Base-by-base conservation (phyloP, 2,113 vertebrate genomes). In the Maccullochella peelii region DNA sequence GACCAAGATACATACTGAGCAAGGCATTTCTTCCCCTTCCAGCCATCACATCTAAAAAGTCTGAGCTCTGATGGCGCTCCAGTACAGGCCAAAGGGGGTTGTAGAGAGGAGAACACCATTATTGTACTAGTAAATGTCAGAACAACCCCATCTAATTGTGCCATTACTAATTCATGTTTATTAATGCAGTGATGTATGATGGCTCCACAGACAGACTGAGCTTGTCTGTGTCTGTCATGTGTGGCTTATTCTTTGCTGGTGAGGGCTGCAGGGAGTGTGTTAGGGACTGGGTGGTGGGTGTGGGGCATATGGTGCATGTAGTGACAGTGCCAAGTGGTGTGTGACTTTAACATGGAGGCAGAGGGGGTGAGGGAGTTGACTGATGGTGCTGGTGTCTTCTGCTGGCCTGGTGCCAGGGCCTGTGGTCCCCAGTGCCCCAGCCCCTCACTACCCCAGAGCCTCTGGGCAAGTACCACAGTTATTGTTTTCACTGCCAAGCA, bases 401-500 rank as follows among this genome's bases (percentile, higher is more conserved):
- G 74, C 86, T 95, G 95, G 95, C 94, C 85, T 59, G 0, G 54
- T 94, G 96, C 96, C 96, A 96, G 89, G 90, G 77, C 88, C 85
- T 88, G 57, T 49, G 63, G 92, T 91, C 94, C 93, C 94, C 89
- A 67, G 86, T 80, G 89, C 84, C 91, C 83, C 77, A 81, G 79
- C 88, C 84, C 73, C 77, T 84, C 71, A 50, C 83, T 82, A 85
- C 91, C 84, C 71, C 76, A 63, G 90, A 89, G 92, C 95, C 95
- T 91, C 93, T 73, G 91, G 95, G 94, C 93, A 94, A 94, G 89
- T 92, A 89, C 91, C 90, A 89, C 93, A 90, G 94, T 95, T 95
- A 95, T 95, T 96, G 95, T 96, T 96, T 96, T 95, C 93, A 86
- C 93, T 94, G 94, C 90, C 92, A 92, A 91, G 88, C 95, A 96